Conservation (phyloP, 2,888 invertebrate genomes). For the Ormyrus labotus region DNA sequence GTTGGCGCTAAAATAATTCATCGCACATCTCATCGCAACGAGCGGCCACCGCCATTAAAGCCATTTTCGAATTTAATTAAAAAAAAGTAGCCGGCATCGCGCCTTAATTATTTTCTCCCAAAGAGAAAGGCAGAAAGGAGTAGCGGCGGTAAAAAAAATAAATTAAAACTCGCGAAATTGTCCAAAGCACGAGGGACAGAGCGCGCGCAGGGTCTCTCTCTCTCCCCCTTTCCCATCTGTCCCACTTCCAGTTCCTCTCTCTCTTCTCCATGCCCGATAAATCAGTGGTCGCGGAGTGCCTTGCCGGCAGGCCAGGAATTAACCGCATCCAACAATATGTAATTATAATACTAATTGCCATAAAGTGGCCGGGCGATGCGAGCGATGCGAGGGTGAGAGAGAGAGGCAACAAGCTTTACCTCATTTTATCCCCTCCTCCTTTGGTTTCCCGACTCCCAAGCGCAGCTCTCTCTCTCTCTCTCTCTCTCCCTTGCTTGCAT, state of each 20-base stretch:
- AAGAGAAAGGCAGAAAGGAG: too few species aligned
- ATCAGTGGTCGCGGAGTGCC: slow-evolving; percentile 21
- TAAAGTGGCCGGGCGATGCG: slow-evolving; percentile 37
- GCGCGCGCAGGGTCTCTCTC: neutral
- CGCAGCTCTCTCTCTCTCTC: neutral
- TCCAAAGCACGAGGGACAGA: neutral
- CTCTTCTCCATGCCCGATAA: slow-evolving; percentile 13
- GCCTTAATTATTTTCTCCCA: too few species aligned
- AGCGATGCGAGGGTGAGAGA: slow-evolving; percentile 13
- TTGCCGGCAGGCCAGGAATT: slow-evolving; percentile 13
- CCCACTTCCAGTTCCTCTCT: too few species aligned
- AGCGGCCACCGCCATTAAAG: too few species aligned
- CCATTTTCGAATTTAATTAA: too few species aligned
- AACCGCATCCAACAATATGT: slow-evolving; percentile 50
- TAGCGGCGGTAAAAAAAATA: neutral
- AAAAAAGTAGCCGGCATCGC: too few species aligned
- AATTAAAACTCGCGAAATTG: neutral
- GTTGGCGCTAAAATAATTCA: too few species aligned
- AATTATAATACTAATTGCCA: slow-evolving; percentile 55
- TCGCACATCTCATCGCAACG: too few species aligned
- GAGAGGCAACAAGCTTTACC: slow-evolving; percentile 25
- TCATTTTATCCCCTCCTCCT: slow-evolving; percentile 27
- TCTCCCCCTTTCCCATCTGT: too few species aligned
- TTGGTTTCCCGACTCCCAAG: neutral
- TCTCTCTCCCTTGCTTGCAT: slow-evolving; percentile 61